Base-by-base conservation (phyloP, 64 coral and sea anemone genomes). In the Montipora capricornis region DNA sequence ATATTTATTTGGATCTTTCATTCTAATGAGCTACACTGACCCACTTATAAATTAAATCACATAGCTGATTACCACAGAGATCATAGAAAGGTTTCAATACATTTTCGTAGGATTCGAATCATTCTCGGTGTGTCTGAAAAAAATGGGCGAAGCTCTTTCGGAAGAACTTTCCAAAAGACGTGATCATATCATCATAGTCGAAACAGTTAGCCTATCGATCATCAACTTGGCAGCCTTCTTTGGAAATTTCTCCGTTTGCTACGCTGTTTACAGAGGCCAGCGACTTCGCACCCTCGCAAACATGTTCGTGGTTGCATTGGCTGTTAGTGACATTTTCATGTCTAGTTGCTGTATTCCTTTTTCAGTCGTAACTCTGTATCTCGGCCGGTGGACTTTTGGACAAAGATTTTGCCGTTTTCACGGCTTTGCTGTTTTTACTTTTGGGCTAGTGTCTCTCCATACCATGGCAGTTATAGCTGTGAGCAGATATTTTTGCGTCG, bases 271-370 rank as follows among this genome's bases (percentile, higher is more conserved):
- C 49, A 89, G 73, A 49, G 79, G 78, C 77, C 73, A 53, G 0
- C 73, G 87, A 10, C 87, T 89, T 78, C 87, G 87, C 22, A 89
- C 87, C 9, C 75, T 78, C 15, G 44, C 87, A 20, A 89, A 89
- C 51, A 89, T 89, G 87, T 89, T 89, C 14, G 71, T 89, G 0
- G 87, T 89, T 20, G 87, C 87, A 5, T 12, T 89, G 22, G 87
- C 87, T 26, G 51, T 79, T 3, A 89, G 75, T 64, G 87, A 89
- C 44, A 49, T 75, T 1, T 26, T 62, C 19, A 89, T 89, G 57
- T 73, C 73, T 7, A 79, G 78, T 7, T 74, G 75, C 1, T 89
- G 87, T 67, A 89, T 89, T 74, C 87, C 87, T 15, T 78, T 89
- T 10, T 57, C 69, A 11, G 52, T 89, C 13, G 20, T 49, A 14